Percentiles rank a stretch among this genome's conserved stretches.
These are phyloP conservation scores for Cyclopterus lumpus DNA, from an alignment of 2,797 vertebrate genomes.

Conservation along the genomic window DNA sequence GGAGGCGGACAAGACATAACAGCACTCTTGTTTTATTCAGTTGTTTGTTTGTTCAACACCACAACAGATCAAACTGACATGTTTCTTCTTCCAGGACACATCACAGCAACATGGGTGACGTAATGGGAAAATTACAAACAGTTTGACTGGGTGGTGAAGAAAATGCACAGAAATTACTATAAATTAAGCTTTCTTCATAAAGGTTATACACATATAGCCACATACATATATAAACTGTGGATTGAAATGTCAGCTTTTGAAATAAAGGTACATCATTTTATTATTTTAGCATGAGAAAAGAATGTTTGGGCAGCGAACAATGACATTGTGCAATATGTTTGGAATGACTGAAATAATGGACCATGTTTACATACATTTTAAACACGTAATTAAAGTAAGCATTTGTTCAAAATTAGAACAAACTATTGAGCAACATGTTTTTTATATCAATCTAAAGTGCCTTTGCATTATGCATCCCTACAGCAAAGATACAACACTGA, in stretches of 20 bases:
- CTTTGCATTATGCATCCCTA: constrained; percentile 35
- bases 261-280: not conserved
- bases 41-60: constrained; percentile 70
- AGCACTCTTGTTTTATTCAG: constrained; percentile 46
- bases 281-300: not conserved
- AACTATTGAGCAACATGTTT: not conserved
- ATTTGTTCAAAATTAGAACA: constrained; percentile 12
- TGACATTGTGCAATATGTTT: not conserved
- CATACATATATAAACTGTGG: not conserved
- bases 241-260: not conserved
- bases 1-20: constrained; percentile 60
- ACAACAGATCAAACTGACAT: constrained; percentile 36
- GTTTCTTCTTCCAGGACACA: constrained; percentile 18
- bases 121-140: not conserved
- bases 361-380: constrained; percentile 9
- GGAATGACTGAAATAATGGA: constrained; percentile 7
- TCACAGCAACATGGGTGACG: constrained; percentile 21
- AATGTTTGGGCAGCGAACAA: not conserved
- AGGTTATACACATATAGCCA: not conserved
- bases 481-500: constrained; percentile 31
- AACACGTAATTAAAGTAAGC: constrained; percentile 17
- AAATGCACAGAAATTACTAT: constrained; percentile 1
- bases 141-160: not conserved
- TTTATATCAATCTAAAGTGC: constrained; percentile 12
- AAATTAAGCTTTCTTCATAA: not conserved